phyloP scores from a whole-genome alignment of 2,113 vertebrate genomes.

The Microcebus jonahi region DNA sequence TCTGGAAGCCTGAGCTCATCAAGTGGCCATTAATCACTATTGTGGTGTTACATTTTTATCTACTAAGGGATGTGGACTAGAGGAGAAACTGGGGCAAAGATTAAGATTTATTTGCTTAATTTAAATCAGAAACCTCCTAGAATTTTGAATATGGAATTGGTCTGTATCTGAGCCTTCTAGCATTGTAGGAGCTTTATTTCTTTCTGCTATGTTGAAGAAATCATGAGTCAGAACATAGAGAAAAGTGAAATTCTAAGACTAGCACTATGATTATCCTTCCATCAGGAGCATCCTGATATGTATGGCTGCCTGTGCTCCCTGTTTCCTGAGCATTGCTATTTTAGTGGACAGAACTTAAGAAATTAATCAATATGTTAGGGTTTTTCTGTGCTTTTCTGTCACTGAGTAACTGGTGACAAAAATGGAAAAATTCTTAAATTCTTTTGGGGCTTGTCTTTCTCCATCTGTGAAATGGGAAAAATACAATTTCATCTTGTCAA shows the following conservation, averaged over 20 bases:
- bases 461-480: background rate
- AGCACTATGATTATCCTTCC: background rate
- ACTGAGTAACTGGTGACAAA: background rate
- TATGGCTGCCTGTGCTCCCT: background rate
- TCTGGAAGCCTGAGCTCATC: background rate
- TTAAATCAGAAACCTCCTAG: background rate
- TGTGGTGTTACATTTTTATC: background rate
- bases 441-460: background rate
- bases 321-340: background rate
- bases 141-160: background rate
- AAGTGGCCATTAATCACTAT: background rate
- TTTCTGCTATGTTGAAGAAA: background rate
- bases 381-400: background rate
- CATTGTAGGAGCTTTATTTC: background rate
- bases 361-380: background rate
- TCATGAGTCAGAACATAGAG: background rate
- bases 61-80: background rate
- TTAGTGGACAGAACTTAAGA: slow-evolving; percentile 33
- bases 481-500: background rate
- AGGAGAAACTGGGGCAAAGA: background rate
- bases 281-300: background rate
- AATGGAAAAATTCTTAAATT: background rate
- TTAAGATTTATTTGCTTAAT: slow-evolving; percentile 8
- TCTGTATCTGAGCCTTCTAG: background rate
- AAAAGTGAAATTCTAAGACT: background rate